Evolutionary conservation across 2,113 vertebrate species (phyloP), one percentile per base, ranked within the genome.

Genomic region (Fulica atra): DNA sequence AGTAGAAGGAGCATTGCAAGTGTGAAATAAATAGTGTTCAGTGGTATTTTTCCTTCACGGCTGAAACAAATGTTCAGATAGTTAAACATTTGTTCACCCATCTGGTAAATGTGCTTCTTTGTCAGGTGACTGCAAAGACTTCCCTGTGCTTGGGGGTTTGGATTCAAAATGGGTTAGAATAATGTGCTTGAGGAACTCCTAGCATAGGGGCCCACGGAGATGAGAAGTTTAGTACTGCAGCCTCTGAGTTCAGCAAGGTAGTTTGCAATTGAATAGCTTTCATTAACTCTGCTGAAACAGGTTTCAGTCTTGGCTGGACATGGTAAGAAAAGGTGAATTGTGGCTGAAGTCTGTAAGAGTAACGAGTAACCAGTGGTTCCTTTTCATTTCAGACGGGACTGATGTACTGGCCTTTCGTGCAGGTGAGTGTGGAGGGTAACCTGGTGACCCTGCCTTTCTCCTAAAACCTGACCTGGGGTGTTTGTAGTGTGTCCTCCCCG

Each of bases 391-490:
- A 99, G 99, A 98, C 97, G 0, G 99, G 98, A 72, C 96, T 99
- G 42, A 98, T 99, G 98, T 99, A 98, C 97, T 99, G 99, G 99
- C 99, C 99, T 35, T 98, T 99, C 72, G 98, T 99, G 86, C 99
- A 99, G 99, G 99, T 99, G 98, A 98, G 98, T 98, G 91, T 76
- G 73, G 33, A 54, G 54, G 53, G 65, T 59, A 25, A 11, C 26
- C 33, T 56, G 2, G 17, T 14, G 38, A 93, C 48, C 66, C 19
- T 51, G 73, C 69, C 17, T 7, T 33, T 77, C 60, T 92, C 42
- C 3, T 16, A 42, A 36, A 76, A 12, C 21, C 64, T 2, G 1
- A 7, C 31, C 31, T 10, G 6, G 46, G 36, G 42, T 29, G 42
- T 69, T 40, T 7, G 1, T 21, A 2, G 54, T 13, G 4, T 26